Conservation (phyloP, 37 sponge, comb jelly and placozoan genomes). For the Hexactinellida sp. region DNA sequence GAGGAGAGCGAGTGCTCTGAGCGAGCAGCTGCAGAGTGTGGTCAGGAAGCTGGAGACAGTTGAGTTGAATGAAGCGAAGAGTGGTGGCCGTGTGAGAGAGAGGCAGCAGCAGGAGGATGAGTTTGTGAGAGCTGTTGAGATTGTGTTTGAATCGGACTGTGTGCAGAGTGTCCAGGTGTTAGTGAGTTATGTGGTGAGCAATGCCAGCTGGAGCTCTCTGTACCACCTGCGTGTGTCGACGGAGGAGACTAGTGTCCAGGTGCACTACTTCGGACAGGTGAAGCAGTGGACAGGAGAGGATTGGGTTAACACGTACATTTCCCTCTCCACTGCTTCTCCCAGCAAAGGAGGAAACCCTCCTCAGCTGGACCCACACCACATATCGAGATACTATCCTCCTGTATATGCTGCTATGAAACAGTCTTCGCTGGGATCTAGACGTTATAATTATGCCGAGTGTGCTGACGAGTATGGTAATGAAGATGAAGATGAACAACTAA, state of each 20-base stretch:
- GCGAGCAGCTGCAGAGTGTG: neutral
- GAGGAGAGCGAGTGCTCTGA: neutral
- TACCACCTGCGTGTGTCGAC: conserved; percentile 5
- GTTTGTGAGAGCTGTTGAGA: neutral
- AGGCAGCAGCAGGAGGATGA: neutral
- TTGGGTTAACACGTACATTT: neutral
- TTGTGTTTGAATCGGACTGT: neutral
- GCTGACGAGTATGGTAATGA: neutral
- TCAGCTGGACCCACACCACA: neutral
- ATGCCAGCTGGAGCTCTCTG: conserved; percentile 13
- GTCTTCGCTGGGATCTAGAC: neutral
- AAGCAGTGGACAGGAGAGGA: conserved; percentile 3
- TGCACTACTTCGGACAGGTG: conserved; percentile 14
- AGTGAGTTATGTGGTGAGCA: neutral
- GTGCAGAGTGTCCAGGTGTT: neutral
- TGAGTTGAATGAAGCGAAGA: neutral
- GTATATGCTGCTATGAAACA: neutral
- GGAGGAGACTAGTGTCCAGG: neutral
- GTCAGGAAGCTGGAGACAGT: neutral
- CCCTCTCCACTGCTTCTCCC: conserved; percentile 3
- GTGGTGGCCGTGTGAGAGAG: neutral
- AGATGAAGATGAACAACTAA: neutral
- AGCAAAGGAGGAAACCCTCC: neutral
- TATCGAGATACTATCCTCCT: neutral
- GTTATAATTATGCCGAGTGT: neutral